Evolutionary conservation across 2,113 vertebrate species (phyloP), one percentile per base, ranked within the genome.

Genomic region (Rhabdornis inornatus): DNA sequence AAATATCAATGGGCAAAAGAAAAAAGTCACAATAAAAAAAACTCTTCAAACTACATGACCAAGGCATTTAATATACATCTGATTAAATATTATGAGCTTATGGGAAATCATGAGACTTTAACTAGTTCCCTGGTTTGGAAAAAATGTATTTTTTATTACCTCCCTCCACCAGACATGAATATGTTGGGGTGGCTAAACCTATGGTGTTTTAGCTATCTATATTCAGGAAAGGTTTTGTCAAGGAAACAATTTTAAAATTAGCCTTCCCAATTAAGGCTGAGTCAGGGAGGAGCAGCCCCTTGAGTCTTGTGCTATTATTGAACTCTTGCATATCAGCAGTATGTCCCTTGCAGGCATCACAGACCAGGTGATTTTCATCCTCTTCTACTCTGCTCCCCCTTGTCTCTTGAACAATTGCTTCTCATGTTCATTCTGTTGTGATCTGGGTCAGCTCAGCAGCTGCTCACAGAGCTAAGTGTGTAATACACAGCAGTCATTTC

Each of bases 351-450:
- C 31, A 83, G 30, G 20, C 40, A 27, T 18, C 39, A 30, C 10
- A 72, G 45, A 28, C 25, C 25, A 35, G 40, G 13, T 9, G 71
- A 39, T 84, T 35, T 63, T 27, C 3, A 4, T 68, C 13, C 40
- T 40, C 10, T 60, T 7, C 0, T 44, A 8, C 13, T 4, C 2
- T 75, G 23, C 10, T 71, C 4, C 13, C 2, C 6, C 15, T 83
- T 50, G 40, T 59, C 8, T n/a, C 16, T 60, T n/a, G 7, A 74
- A 65, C 27, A 84, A 63, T 30, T 65, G 14, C 81, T 87, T 57
- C 23, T 78, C 10, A 6, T 7, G 5, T 61, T 74, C 28, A 24
- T 69, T 25, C 39, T 53, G 20, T 11, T 40, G 57, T 31, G 40
- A 30, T 35, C 40, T 28, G 55, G 30, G 15, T 35, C 44, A 44